Percentiles rank a stretch among this genome's conserved stretches.
Evolutionary conservation across 1,140 invertebrate species (phyloP).

Genomic region (Heliothis subflexa): DNA sequence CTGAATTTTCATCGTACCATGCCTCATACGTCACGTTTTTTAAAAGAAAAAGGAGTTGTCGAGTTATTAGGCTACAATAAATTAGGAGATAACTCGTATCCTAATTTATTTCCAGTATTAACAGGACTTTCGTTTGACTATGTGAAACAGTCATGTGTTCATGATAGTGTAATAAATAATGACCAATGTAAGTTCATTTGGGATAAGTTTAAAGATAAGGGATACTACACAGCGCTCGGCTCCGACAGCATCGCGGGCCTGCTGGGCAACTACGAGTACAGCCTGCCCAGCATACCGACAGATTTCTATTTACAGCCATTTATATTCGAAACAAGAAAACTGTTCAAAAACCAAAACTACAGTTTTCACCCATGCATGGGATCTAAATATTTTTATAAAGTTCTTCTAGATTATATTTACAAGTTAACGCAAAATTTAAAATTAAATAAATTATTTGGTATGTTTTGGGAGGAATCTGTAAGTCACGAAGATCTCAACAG

Average conservation of each 20-base stretch:
- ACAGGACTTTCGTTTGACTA: constrained; percentile 87
- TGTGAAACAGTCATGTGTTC: constrained; percentile 86
- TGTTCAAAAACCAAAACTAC: constrained; percentile 81
- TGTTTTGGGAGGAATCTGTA: constrained; percentile 91
- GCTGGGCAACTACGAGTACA: constrained; percentile 89
- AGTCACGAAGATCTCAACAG: constrained; percentile 91
- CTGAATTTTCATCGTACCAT: constrained; percentile 58
- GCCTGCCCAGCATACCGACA: constrained; percentile 91
- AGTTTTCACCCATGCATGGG: constrained; percentile 87
- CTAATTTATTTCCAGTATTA: constrained; percentile 90
- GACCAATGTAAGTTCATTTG: constrained; percentile 90
- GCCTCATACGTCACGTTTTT: constrained; percentile 50
- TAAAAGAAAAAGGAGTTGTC: constrained; percentile 43
- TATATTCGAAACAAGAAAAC: constrained; percentile 86
- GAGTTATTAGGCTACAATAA: constrained; percentile 92
- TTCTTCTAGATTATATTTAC: constrained; percentile 85
- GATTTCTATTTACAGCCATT: constrained; percentile 93
- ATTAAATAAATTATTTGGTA: constrained; percentile 87
- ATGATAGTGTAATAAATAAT: constrained; percentile 46
- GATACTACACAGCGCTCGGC: constrained; percentile 91
- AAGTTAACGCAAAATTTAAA: constrained; percentile 86
- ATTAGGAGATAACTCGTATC: constrained; percentile 92
- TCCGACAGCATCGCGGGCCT: constrained; percentile 90
- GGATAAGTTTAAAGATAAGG: constrained; percentile 89
- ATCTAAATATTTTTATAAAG: constrained; percentile 82